A percentile compares a stretch with the other conserved stretches of the same genome.
Evolutionary conservation across 2,888 invertebrate species (phyloP).

Genomic region (Campopleginae sp.): DNA sequence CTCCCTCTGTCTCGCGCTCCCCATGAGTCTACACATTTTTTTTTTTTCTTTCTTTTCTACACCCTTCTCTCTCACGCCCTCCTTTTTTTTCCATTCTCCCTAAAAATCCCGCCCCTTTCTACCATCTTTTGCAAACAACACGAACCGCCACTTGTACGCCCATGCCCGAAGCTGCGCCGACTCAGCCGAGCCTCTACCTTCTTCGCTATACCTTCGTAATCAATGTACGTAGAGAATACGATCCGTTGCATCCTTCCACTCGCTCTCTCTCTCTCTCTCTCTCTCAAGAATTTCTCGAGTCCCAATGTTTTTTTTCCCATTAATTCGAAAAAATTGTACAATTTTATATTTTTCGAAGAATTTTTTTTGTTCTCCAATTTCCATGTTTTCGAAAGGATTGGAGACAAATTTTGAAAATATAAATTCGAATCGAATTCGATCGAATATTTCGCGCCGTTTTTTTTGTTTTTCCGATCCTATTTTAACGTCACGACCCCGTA

Average conservation of each 20-base stretch:
- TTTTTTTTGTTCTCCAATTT: neutral
- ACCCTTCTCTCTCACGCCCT: conserved; percentile 1
- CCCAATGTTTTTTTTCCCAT: neutral
- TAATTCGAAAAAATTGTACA: neutral
- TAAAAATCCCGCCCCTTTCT: conserved; percentile 1
- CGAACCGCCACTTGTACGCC: conserved; percentile 72
- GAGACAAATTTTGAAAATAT: neutral
- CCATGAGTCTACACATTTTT: conserved; percentile 33
- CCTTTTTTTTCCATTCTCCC: conserved; percentile 12
- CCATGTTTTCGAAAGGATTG: neutral
- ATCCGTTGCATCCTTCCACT: conserved; percentile 79
- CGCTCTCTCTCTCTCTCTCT: conserved; percentile 72
- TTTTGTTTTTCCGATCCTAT: neutral
- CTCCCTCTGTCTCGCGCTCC: conserved; percentile 25
- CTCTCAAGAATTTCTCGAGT: conserved; percentile 52
- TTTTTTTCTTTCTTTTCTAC: conserved; percentile 1
- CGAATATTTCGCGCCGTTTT: neutral
- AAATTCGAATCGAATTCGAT: neutral
- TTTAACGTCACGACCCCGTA: no score
- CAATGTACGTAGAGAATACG: conserved; percentile 80
- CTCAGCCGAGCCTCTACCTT: conserved; percentile 75
- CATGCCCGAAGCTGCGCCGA: conserved; percentile 58
- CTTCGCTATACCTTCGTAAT: conserved; percentile 79
- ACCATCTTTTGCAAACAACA: conserved; percentile 60
- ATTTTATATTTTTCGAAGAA: neutral